Conservation (phyloP, 2,113 vertebrate species). For the Vulpes ferrilata region DNA sequence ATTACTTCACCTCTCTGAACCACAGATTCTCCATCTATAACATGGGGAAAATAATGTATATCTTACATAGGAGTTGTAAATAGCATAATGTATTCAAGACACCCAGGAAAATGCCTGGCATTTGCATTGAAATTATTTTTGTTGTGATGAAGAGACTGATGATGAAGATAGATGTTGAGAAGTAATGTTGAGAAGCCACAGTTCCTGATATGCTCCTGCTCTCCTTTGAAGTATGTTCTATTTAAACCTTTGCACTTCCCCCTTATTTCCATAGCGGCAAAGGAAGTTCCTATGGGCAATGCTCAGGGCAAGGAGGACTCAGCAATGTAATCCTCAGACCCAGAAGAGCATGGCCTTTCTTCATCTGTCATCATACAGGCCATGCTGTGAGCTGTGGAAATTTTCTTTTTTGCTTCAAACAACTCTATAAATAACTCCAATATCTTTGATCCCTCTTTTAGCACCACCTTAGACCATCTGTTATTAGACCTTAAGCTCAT, state of each 20-base stretch:
- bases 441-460: neutral
- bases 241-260: neutral
- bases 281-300: neutral
- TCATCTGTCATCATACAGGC: neutral
- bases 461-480: neutral
- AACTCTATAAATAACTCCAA: neutral
- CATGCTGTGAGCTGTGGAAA: neutral
- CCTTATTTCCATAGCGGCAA: neutral
- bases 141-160: neutral
- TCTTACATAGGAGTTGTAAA: neutral
- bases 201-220: neutral
- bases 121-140: neutral
- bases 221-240: conserved; percentile 9
- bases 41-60: neutral
- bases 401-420: neutral
- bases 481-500: neutral
- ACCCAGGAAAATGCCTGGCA: neutral
- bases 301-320: neutral
- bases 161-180: neutral
- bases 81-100: neutral
- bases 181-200: neutral
- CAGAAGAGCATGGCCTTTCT: neutral
- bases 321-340: neutral
- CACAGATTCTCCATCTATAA: neutral
- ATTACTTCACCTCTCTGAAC: conserved; percentile 22